phyloP scores from a whole-genome alignment of 2,888 invertebrate genomes.

The Parochlus steinenii region DNA sequence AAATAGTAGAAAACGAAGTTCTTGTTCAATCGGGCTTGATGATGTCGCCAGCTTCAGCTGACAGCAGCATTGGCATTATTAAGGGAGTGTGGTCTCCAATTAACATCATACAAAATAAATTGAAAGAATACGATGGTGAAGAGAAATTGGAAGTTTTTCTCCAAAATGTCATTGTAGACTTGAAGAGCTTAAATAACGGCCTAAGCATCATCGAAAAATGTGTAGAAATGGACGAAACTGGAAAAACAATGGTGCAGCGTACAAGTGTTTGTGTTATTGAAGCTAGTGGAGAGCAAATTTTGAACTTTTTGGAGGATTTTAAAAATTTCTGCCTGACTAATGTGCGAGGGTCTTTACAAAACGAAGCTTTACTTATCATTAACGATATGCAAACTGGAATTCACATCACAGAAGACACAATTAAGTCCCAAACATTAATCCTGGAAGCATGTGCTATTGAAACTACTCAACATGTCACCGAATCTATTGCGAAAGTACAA shows the following conservation, averaged over 20 bases:
- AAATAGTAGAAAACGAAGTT: slow-evolving; percentile 45
- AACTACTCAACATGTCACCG: slow-evolving; percentile 27
- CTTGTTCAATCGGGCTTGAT: slow-evolving; percentile 45
- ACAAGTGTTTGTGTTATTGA: slow-evolving; percentile 50
- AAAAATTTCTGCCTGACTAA: slow-evolving; percentile 32
- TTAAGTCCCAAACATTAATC: slow-evolving; percentile 36
- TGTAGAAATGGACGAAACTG: slow-evolving; percentile 46
- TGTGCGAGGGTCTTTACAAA: slow-evolving; percentile 29
- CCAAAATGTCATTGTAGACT: slow-evolving; percentile 37
- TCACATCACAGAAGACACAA: slow-evolving; percentile 36
- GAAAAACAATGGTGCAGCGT: slow-evolving; percentile 47
- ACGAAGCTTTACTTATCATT: slow-evolving; percentile 32
- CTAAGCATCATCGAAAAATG: slow-evolving; percentile 50
- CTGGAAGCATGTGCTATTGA: slow-evolving; percentile 33
- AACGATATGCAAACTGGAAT: slow-evolving; percentile 35
- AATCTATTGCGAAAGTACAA: slow-evolving; percentile 28
- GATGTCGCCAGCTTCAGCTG: slow-evolving; percentile 47
- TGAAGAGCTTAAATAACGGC: slow-evolving; percentile 46
- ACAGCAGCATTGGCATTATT: slow-evolving; percentile 47
- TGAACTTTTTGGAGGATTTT: slow-evolving; percentile 36
- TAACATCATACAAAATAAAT: slow-evolving; percentile 43
- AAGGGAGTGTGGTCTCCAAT: slow-evolving; percentile 43
- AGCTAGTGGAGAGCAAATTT: slow-evolving; percentile 38
- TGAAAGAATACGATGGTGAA: slow-evolving; percentile 34
- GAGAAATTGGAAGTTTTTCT: slow-evolving; percentile 37